Evolutionary conservation across 2,888 invertebrate genomes (phyloP).

Genomic region (Drosophila mettleri): DNA sequence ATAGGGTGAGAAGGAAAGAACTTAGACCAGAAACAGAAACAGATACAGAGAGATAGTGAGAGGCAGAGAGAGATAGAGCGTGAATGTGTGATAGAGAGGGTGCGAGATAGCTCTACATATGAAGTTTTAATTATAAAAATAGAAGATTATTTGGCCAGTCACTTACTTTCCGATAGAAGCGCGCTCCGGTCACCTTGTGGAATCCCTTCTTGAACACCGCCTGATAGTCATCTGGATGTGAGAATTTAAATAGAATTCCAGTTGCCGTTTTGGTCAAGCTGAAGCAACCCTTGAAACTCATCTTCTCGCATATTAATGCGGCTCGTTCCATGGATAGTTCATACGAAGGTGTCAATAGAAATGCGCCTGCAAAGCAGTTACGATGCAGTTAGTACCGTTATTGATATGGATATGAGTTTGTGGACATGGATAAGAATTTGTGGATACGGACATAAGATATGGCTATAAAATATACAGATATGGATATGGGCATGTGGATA

Average conservation of each 20-base stretch:
- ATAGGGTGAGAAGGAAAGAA: not conserved
- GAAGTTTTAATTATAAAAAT: too few species aligned
- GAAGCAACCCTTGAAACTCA: constrained; percentile 94
- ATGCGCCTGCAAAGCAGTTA: constrained; percentile 87
- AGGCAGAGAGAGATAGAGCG: not conserved
- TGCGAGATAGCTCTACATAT: not conserved
- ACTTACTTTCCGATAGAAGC: constrained; percentile 93
- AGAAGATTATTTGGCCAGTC: too few species aligned
- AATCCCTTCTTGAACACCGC: constrained; percentile 94
- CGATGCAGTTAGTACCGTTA: constrained; percentile 26
- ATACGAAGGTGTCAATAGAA: constrained; percentile 93
- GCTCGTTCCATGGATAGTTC: constrained; percentile 94
- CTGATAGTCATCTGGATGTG: constrained; percentile 94
- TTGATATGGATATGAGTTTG: not conserved
- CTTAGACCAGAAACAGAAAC: not conserved
- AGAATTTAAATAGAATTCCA: constrained; percentile 94
- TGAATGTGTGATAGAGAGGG: not conserved
- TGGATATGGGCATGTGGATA: too few species aligned
- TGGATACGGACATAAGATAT: not conserved
- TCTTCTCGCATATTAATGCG: constrained; percentile 93
- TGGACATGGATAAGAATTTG: too few species aligned
- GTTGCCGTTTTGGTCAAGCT: constrained; percentile 95
- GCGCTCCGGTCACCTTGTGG: constrained; percentile 93
- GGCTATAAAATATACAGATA: not conserved
- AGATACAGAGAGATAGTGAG: not conserved